These are phyloP conservation scores for Sylvia atricapilla DNA, from an alignment of 2,113 vertebrate species.

Conservation along the genomic window DNA sequence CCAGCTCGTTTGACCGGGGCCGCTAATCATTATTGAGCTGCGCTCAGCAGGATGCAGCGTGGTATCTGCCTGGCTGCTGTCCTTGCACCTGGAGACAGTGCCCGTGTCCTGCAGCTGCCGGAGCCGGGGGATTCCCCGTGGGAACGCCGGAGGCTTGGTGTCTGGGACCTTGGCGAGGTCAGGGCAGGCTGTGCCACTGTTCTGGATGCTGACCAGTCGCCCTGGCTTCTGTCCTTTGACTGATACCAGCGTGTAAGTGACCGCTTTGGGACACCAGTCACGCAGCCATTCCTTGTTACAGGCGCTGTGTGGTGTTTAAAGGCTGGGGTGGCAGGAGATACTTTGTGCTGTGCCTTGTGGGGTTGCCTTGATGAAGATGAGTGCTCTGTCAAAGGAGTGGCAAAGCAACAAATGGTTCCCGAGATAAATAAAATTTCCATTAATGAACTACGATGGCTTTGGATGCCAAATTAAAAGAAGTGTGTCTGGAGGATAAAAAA, in stretches of 20 bases:
- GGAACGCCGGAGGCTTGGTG: neutral
- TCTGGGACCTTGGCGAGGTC: neutral
- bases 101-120: neutral
- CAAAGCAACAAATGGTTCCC: constrained; percentile 5
- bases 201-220: neutral
- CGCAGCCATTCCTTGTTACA: neutral
- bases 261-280: neutral
- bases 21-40: neutral
- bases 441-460: constrained; percentile 23
- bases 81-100: neutral
- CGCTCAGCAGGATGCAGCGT: neutral
- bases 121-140: neutral
- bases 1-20: neutral
- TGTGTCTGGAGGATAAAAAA: constrained; percentile 36
- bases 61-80: constrained; percentile 21
- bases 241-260: neutral
- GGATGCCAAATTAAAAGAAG: constrained; percentile 37
- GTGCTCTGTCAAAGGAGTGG: constrained; percentile 33
- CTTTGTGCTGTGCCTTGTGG: neutral
- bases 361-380: constrained; percentile 32
- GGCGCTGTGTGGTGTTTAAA: neutral
- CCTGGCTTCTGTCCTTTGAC: neutral
- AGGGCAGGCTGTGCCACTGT: neutral
- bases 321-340: neutral
- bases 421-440: constrained; percentile 55